Conservation (phyloP, 2,888 invertebrate species). For the Oxyscelio sp. region DNA sequence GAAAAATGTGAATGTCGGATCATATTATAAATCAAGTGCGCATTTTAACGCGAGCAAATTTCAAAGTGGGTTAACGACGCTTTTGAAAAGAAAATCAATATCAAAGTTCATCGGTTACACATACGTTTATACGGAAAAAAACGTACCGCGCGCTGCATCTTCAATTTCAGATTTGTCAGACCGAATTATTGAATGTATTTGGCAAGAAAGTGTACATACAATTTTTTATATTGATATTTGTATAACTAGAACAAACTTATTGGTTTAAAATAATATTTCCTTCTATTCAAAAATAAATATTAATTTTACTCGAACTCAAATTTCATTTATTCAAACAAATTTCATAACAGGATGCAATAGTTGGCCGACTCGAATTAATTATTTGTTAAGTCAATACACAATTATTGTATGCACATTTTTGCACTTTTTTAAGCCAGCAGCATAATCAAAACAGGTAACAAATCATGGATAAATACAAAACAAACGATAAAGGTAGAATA, state of each 20-base stretch:
- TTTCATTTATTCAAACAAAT: too few relatives aligned
- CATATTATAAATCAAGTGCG: conserved; percentile 65
- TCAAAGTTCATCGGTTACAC: conserved; percentile 56
- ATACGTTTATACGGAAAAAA: conserved; percentile 56
- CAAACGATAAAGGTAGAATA: conserved; percentile 7
- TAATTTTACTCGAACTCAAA: background rate
- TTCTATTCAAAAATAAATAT: background rate
- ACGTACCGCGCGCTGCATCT: conserved; percentile 5
- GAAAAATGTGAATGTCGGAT: conserved; percentile 53
- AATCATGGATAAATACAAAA: conserved; percentile 6
- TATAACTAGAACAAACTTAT: background rate
- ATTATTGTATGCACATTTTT: too few relatives aligned
- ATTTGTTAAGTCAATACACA: too few relatives aligned
- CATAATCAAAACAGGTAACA: too few relatives aligned
- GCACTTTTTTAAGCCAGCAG: too few relatives aligned
- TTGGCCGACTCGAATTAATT: too few relatives aligned
- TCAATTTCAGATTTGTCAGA: conserved; percentile 47
- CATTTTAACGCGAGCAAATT: conserved; percentile 67
- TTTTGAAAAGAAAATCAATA: conserved; percentile 71
- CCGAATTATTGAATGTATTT: conserved; percentile 20
- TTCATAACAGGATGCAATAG: too few relatives aligned
- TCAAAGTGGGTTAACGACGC: conserved; percentile 71
- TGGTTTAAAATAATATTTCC: conserved; percentile 1
- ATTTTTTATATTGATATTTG: background rate
- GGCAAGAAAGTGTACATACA: background rate